Evolutionary conservation across 2,113 vertebrate species (phyloP).

Genomic region (Aldabrachelys gigantea): DNA sequence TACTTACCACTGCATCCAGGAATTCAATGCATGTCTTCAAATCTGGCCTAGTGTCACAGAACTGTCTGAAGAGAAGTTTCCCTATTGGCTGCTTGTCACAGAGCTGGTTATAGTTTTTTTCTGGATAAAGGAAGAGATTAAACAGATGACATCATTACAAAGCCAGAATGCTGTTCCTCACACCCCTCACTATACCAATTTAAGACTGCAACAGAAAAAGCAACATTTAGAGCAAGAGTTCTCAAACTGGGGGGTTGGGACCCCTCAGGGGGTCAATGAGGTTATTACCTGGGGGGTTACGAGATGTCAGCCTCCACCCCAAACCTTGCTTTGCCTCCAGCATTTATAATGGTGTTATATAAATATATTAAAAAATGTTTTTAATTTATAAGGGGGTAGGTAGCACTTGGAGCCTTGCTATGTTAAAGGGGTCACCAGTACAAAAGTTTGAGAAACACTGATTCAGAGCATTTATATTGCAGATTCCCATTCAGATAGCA

Average conservation of each 20-base stretch:
- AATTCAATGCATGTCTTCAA: conserved; percentile 89
- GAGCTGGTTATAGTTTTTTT: conserved; percentile 88
- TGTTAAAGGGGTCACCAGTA: no score
- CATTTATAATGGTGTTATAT: no score
- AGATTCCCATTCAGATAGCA: background rate
- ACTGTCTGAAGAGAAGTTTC: conserved; percentile 91
- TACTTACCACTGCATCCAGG: conserved; percentile 91
- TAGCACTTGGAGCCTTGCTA: no score
- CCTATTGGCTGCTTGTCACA: conserved; percentile 94
- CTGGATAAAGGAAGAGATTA: conserved; percentile 63
- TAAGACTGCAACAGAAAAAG: background rate
- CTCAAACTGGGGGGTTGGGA: no score
- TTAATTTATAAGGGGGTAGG: no score
- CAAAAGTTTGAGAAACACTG: no score
- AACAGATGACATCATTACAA: background rate
- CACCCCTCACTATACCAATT: background rate
- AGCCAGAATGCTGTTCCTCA: background rate
- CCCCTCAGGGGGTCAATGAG: no score
- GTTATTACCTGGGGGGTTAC: no score
- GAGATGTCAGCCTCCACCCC: no score
- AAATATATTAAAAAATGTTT: no score
- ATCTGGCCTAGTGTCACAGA: conserved; percentile 86
- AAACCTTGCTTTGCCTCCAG: no score
- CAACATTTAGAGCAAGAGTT: no score
- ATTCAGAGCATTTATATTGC: background rate